phyloP scores from a whole-genome alignment of 2,113 vertebrate species.

The Mixornis gularis region DNA sequence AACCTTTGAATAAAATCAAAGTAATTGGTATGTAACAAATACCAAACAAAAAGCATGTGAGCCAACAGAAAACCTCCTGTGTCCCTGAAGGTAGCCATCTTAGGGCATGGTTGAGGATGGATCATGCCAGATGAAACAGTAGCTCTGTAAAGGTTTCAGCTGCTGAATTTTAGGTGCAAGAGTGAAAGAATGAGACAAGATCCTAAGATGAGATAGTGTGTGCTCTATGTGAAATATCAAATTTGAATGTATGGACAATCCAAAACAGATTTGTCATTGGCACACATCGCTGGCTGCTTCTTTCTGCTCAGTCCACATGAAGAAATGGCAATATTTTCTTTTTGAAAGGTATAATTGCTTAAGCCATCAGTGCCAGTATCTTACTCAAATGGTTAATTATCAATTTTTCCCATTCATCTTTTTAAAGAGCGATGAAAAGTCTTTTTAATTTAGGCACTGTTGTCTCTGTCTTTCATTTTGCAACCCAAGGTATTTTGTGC shows the following conservation, averaged over 20 bases:
- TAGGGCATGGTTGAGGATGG: rapidly evolving
- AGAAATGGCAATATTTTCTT: neutral
- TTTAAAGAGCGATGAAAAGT: neutral
- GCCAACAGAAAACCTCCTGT: neutral
- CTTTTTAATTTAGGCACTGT: neutral
- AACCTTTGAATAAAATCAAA: neutral
- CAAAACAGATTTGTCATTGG: neutral
- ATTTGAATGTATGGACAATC: neutral
- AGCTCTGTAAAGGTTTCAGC: neutral
- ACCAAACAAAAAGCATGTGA: neutral
- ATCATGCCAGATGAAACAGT: neutral
- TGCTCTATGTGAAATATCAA: neutral
- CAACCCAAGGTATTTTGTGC: neutral
- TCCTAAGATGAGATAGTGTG: neutral
- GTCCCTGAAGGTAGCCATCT: neutral
- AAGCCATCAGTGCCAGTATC: neutral
- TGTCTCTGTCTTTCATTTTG: neutral
- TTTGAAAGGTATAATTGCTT: neutral
- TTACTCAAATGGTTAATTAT: neutral
- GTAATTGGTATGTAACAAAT: neutral
- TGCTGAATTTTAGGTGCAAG: neutral
- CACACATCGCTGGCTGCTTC: rapidly evolving
- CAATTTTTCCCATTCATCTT: neutral
- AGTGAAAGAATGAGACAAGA: neutral
- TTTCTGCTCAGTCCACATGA: neutral